phyloP scores from a whole-genome alignment of 2,888 invertebrate species.

The Acanthosepion esculentum region DNA sequence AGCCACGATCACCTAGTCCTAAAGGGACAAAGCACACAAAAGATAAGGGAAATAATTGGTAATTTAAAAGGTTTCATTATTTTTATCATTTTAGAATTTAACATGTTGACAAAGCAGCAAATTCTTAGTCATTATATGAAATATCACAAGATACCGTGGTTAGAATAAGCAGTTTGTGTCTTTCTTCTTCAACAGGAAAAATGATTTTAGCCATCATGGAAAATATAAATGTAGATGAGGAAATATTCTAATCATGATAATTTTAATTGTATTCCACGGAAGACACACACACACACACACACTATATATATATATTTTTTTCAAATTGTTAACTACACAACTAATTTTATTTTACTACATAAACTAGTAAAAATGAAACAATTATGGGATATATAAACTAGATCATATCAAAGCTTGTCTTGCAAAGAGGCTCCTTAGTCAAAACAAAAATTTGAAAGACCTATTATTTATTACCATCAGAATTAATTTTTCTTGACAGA shows the following conservation, averaged over 20 bases:
- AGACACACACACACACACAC: neutral
- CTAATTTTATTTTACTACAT: neutral
- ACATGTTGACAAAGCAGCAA: too few species aligned
- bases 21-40: too few species aligned
- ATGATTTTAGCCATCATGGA: neutral
- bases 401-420: neutral
- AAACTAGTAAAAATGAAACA: neutral
- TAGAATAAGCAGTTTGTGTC: neutral
- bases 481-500: too few species aligned
- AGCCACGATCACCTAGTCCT: too few species aligned
- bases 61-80: neutral
- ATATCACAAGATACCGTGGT: neutral
- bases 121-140: too few species aligned
- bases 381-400: neutral
- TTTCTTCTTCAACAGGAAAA: neutral
- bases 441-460: too few species aligned
- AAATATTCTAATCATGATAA: neutral
- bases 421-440: too few species aligned
- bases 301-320: too few species aligned
- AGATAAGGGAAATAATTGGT: neutral
- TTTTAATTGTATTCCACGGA: neutral
- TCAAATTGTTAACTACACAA: neutral
- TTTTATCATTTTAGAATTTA: neutral
- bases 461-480: too few species aligned
- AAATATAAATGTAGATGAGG: neutral